A percentile compares a stretch with the other conserved stretches of the same genome.
phyloP scores from a whole-genome alignment of 1,140 invertebrate genomes.

The Steinernema feltiae region DNA sequence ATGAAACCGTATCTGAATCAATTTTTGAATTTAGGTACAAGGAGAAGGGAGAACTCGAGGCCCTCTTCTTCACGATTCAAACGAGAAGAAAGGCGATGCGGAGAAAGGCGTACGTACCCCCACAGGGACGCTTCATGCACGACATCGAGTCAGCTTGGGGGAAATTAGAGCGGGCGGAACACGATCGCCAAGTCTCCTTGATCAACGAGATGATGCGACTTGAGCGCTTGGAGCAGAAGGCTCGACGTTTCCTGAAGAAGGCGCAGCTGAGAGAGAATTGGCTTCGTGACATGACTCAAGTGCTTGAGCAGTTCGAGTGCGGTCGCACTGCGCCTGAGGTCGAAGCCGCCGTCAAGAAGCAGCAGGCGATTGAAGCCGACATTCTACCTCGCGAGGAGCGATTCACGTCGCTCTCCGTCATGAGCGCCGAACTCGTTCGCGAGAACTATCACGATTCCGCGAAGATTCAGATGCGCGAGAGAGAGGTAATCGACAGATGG shows the following conservation, averaged over 20 bases:
- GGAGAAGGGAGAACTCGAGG: conserved; percentile 92
- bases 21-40: conserved; percentile 69
- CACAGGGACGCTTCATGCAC: conserved; percentile 75
- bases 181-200: conserved; percentile 82
- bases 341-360: conserved; percentile 93
- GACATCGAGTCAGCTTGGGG: conserved; percentile 89
- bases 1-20: background rate
- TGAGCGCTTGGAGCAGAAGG: conserved; percentile 85
- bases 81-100: conserved; percentile 86
- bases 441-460: conserved; percentile 87
- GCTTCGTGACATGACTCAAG: conserved; percentile 94
- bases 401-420: conserved; percentile 79
- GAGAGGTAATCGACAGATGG: conserved; percentile 82
- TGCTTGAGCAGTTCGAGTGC: conserved; percentile 68
- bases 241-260: conserved; percentile 91
- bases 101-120: conserved; percentile 78
- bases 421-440: conserved; percentile 72
- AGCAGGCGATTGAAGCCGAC: conserved; percentile 94
- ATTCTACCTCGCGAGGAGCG: conserved; percentile 84
- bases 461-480: conserved; percentile 72
- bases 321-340: conserved; percentile 80
- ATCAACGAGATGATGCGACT: conserved; percentile 76
- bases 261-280: conserved; percentile 81
- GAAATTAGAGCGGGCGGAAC: conserved; percentile 83
- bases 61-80: conserved; percentile 90